Percentiles rank a stretch among this genome's conserved stretches.
Conservation (phyloP, 1,140 invertebrate genomes). For the Ruditapes philippinarum region DNA sequence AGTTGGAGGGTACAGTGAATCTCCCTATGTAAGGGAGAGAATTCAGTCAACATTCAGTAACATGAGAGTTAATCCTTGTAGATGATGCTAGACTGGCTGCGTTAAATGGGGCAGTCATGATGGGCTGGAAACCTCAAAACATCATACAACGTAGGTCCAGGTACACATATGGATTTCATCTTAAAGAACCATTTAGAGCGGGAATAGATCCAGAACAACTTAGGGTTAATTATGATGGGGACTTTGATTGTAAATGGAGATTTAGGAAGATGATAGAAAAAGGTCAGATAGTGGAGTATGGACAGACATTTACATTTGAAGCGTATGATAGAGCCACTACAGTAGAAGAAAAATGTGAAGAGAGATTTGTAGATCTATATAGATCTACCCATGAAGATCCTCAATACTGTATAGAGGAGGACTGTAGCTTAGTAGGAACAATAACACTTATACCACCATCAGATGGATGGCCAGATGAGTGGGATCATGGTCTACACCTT, state of each 20-base stretch:
- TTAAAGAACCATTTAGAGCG: not conserved
- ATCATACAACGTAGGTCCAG: not conserved
- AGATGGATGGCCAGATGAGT: not conserved
- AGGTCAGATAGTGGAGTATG: conserved; percentile 16
- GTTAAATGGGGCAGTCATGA: conserved; percentile 7
- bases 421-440: not conserved
- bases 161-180: not conserved
- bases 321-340: not conserved
- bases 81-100: conserved; percentile 1
- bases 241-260: not conserved
- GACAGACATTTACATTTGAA: not conserved
- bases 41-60: not conserved
- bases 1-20: too few relatives aligned
- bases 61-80: not conserved
- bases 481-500: not conserved
- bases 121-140: not conserved
- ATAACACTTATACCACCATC: not conserved
- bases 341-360: not conserved
- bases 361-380: not conserved
- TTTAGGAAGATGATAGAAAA: conserved; percentile 29
- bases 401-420: conserved; percentile 4
- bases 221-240: not conserved
- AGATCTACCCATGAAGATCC: not conserved
- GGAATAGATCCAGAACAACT: not conserved
- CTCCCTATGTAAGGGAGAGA: not conserved